Base-by-base conservation (phyloP, 2,113 vertebrate species). In the Dasyornis broadbenti region DNA sequence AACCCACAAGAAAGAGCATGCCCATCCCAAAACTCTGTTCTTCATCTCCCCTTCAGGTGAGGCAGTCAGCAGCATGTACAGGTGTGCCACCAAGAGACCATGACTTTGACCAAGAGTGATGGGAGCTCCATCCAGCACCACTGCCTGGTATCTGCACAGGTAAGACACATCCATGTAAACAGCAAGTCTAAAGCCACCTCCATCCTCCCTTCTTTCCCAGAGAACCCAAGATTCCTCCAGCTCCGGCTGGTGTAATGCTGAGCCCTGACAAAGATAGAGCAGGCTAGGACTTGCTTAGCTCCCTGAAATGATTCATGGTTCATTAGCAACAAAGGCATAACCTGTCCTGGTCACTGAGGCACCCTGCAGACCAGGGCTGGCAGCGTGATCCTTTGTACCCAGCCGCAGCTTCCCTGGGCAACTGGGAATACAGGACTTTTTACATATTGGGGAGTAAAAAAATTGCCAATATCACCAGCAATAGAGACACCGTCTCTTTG, bases 1-100 rank as follows among this genome's bases (percentile, higher is more conserved):
- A 92, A 78, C 47, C 59, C 90, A 90, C 20, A 83, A 73, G 35
- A 65, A 86, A 91, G 83, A 63, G 23, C 15, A 10, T 33, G 60
- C 65, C 26, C 52, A 40, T 83, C 91, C 39, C 60, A 71, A 75
- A 92, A 56, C 47, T 77, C 85, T 86, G 52, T 26, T 90, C 53
- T 61, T 79, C 54, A 26, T 37, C 82, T 72, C 16, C 54, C 47
- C 56, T 63, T 54, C 68, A 66, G 60, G n/a, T 59, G 63, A 88
- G 33, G 40, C 44, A 45, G 54, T 17, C 81, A 66, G 78, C 49
- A 93, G 65, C 81, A 91, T 40, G 42, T 9, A 72, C 49, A 82
- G 81, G 33, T 56, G 42, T 82, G 60, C 10, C 49, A 85, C 24
- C 44, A 72, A 16, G 26, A 75, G n/a, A 57, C 22, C 72, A 71